Evolutionary conservation across 30 jellyfish, hydroid and myxozoan species (phyloP).

Genomic region (Hydractinia echinata): DNA sequence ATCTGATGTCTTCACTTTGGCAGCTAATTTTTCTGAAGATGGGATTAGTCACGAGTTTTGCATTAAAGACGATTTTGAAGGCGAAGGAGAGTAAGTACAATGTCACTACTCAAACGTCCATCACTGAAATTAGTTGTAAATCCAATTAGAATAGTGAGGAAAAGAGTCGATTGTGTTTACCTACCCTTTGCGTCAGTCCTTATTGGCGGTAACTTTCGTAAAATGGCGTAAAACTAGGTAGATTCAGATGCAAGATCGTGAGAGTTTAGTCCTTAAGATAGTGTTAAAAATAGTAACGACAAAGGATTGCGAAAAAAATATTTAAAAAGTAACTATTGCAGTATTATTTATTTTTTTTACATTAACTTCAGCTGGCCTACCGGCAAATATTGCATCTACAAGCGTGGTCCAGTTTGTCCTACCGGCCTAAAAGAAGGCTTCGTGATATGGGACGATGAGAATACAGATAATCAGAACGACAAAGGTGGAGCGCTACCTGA

Average conservation of each 20-base stretch:
- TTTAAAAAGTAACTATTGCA: neutral
- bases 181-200: neutral
- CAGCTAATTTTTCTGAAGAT: slow-evolving; percentile 88
- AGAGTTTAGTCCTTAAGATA: no score
- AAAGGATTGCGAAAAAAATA: neutral
- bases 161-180: neutral
- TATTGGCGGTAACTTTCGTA: neutral
- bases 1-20: slow-evolving; percentile 72
- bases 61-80: slow-evolving; percentile 68
- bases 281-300: no score
- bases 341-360: neutral
- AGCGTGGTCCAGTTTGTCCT: slow-evolving; percentile 76
- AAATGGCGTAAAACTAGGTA: neutral
- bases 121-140: no score
- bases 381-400: slow-evolving; percentile 76
- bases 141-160: no score
- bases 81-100: slow-evolving; percentile 53
- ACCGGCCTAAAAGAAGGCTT: slow-evolving; percentile 54
- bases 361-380: slow-evolving; percentile 65
- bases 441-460: slow-evolving; percentile 91
- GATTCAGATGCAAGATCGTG: neutral
- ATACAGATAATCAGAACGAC: slow-evolving; percentile 75
- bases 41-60: slow-evolving; percentile 94
- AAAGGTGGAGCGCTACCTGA: slow-evolving; percentile 74
- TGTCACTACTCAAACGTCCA: neutral